Evolutionary conservation across 2,888 invertebrate genomes (phyloP), one percentile per base, ranked within the genome.

Genomic region (Platycheirus rosarum): DNA sequence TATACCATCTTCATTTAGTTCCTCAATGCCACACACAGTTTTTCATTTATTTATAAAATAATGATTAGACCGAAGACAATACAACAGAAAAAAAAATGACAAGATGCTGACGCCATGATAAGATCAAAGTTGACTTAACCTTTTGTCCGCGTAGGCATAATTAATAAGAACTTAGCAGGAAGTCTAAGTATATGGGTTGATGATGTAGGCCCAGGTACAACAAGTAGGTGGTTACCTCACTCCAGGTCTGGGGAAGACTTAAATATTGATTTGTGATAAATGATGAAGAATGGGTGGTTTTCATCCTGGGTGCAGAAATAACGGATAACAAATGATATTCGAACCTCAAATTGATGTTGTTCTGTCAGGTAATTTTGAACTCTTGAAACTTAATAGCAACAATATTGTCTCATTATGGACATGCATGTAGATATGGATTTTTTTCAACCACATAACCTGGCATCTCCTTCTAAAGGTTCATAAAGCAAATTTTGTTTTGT

Each of bases 101-200:
- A 13, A 37, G 37, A 44, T 32, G 18, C 8, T 62, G 48, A 29
- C 7, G 42, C 26, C 9, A 18, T 40, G 74, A 63, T 63, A 35
- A 57, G 51, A 75, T 80, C 75, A 57, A 75, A 49, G 57, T 65
- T 63, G 29, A 35, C 40, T 26, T 44, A 44, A 57, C 63, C 75
- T 69, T 70, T 63, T 69, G 69, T 75, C 60, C 26, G 42, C 20
- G n/a, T 63, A 44, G 18, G n/a, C 18, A 57, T 76, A 66, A 80
- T 71, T 71, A 82, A 82, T 82, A 70, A 76, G 65, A 71, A 48
- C 71, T 29, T 68, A 76, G 66, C 76, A 66, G 75, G 70, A 70
- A 66, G 66, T 70, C 75, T 2, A 48, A 51, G 49, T 51, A 48
- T 75, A 32, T 18, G 9, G 14, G 49, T 0, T 14, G 46, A 29